A percentile compares a stretch with the other conserved stretches of the same genome.
These are phyloP conservation scores for Leptosomus discolor DNA, from an alignment of 2,113 vertebrate genomes.

Conservation along the genomic window DNA sequence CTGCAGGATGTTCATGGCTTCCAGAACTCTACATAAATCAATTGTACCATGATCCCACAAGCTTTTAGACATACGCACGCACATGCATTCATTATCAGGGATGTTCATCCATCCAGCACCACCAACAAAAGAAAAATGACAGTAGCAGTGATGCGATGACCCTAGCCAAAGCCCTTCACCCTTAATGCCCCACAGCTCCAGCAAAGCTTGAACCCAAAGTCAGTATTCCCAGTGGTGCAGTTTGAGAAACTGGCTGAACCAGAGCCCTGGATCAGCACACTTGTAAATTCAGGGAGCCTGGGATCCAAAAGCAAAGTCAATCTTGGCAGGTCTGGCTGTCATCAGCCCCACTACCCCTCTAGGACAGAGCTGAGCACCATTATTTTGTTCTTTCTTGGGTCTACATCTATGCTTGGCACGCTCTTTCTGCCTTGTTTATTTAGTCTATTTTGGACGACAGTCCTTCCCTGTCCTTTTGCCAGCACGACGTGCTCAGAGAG, in stretches of 20 bases:
- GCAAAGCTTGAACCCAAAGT: background rate
- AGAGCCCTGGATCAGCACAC: background rate
- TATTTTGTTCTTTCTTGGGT: background rate
- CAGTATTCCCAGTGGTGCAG: background rate
- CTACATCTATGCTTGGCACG: fast-evolving
- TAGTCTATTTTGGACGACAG: background rate
- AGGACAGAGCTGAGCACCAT: background rate
- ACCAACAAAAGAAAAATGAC: background rate
- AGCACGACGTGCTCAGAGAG: fast-evolving
- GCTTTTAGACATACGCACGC: slow-evolving; percentile 34
- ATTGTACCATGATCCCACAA: slow-evolving; percentile 10
- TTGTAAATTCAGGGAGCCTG: background rate
- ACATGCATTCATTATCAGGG: background rate
- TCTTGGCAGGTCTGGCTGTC: background rate
- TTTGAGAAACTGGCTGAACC: background rate
- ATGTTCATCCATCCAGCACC: background rate
- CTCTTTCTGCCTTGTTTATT: background rate
- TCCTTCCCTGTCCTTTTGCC: background rate
- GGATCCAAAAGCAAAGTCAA: background rate
- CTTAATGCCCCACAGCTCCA: background rate
- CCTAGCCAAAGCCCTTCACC: background rate
- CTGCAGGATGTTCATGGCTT: slow-evolving; percentile 28
- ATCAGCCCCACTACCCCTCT: background rate
- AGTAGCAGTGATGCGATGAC: background rate
- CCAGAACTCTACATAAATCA: slow-evolving; percentile 67